Conservation (phyloP, 92 coral and sea anemone genomes). For the Metridium senile region DNA sequence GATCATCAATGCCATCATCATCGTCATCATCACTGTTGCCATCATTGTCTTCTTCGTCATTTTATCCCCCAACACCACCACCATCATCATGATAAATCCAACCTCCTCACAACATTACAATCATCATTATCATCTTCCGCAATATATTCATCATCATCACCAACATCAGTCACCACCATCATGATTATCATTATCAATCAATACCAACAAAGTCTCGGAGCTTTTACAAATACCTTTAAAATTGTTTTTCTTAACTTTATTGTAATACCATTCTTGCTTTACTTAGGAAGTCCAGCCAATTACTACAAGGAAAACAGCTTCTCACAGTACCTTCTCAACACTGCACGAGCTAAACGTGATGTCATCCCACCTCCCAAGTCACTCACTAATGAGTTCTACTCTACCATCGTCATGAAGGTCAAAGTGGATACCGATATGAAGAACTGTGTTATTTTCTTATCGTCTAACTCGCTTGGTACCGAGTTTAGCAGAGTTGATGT, state of each 20-base stretch:
- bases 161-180: not conserved
- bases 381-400: slow-evolving; percentile 71
- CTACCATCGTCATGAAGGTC: slow-evolving; percentile 86
- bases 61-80: not conserved
- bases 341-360: slow-evolving; percentile 69
- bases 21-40: not conserved
- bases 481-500: slow-evolving; percentile 90
- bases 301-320: slow-evolving; percentile 79
- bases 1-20: not conserved
- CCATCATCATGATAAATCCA: slow-evolving; percentile 12
- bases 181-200: not conserved
- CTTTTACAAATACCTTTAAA: too few species aligned
- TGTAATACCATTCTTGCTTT: not conserved
- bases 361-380: slow-evolving; percentile 76
- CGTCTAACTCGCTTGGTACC: slow-evolving; percentile 85
- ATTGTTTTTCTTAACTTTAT: not conserved
- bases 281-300: slow-evolving; percentile 73
- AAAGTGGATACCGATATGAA: slow-evolving; percentile 60
- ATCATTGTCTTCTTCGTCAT: not conserved
- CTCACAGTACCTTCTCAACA: slow-evolving; percentile 75
- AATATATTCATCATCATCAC: not conserved
- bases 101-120: not conserved
- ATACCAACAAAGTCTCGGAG: too few species aligned
- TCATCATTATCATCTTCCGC: slow-evolving; percentile 3
- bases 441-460: slow-evolving; percentile 80